phyloP scores from a whole-genome alignment of 2,113 vertebrate genomes.

The Corydoras sp. region DNA sequence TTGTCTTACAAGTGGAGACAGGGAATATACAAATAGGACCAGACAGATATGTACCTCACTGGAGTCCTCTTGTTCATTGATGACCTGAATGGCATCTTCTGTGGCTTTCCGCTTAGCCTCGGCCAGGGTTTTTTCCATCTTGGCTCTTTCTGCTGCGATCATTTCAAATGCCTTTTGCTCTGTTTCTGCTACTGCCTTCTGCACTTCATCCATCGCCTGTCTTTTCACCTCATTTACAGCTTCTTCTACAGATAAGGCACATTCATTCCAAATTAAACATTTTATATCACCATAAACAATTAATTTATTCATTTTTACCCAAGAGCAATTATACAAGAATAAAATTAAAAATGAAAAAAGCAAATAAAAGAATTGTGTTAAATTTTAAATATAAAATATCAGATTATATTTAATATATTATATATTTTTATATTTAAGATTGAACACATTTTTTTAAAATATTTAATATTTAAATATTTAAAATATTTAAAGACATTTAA shows the following conservation, averaged over 20 bases:
- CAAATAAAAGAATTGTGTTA: too few species aligned
- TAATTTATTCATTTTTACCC: too few species aligned
- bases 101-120: constrained; percentile 92
- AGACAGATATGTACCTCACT: constrained; percentile 77
- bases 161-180: constrained; percentile 98
- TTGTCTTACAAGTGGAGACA: too few species aligned
- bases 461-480: too few species aligned
- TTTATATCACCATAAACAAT: not conserved
- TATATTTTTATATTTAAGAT: too few species aligned
- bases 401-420: too few species aligned
- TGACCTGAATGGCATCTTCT: constrained; percentile 90
- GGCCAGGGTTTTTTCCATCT: constrained; percentile 93
- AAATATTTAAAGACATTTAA: too few species aligned
- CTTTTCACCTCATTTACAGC: constrained; percentile 98
- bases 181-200: constrained; percentile 92
- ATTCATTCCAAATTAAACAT: not conserved
- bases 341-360: too few species aligned
- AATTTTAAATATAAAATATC: too few species aligned
- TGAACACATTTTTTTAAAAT: too few species aligned
- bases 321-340: too few species aligned
- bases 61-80: constrained; percentile 96
- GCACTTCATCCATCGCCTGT: constrained; percentile 97
- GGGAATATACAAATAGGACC: too few species aligned
- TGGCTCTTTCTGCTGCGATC: constrained; percentile 88
- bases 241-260: constrained; percentile 72